Conservation (phyloP, 2,888 invertebrate genomes). For the Cecidostiba fungosa region DNA sequence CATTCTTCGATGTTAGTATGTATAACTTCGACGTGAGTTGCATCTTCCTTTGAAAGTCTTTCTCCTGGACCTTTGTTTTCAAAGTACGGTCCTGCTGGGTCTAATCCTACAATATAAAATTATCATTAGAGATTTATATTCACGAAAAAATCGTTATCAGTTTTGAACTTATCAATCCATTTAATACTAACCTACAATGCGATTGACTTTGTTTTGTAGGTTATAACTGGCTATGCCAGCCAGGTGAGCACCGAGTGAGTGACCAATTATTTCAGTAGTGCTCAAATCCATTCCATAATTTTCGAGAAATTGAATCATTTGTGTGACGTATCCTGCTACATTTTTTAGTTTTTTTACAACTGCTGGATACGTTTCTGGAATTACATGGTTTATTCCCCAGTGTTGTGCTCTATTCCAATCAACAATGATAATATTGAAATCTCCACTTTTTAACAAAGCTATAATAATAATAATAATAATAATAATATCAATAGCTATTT, state of each 20-base stretch:
- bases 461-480: neutral
- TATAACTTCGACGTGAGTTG: slow-evolving; percentile 77
- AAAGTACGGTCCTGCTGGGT: slow-evolving; percentile 78
- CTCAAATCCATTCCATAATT: slow-evolving; percentile 65
- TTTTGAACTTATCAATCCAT: neutral
- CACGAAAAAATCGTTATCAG: neutral
- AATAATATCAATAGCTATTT: neutral
- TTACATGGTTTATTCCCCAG: slow-evolving; percentile 35
- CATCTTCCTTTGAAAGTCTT: slow-evolving; percentile 76
- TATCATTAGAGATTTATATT: neutral
- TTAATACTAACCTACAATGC: slow-evolving; percentile 68
- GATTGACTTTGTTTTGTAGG: slow-evolving; percentile 62
- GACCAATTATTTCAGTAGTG: slow-evolving; percentile 68
- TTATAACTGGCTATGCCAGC: slow-evolving; percentile 68
- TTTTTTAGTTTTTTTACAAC: slow-evolving; percentile 65
- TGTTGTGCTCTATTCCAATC: slow-evolving; percentile 68
- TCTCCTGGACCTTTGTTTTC: slow-evolving; percentile 65
- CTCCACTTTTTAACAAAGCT: slow-evolving; percentile 65
- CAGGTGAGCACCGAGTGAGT: slow-evolving; percentile 73
- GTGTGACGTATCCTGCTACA: slow-evolving; percentile 65
- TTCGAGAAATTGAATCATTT: slow-evolving; percentile 70
- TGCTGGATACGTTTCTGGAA: slow-evolving; percentile 64
- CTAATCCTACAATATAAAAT: slow-evolving; percentile 74
- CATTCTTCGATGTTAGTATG: slow-evolving; percentile 76
- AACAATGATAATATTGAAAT: slow-evolving; percentile 72